A percentile compares a stretch with the other conserved stretches of the same genome.
phyloP scores from a whole-genome alignment of 2,113 vertebrate species.

The Etia nguti region DNA sequence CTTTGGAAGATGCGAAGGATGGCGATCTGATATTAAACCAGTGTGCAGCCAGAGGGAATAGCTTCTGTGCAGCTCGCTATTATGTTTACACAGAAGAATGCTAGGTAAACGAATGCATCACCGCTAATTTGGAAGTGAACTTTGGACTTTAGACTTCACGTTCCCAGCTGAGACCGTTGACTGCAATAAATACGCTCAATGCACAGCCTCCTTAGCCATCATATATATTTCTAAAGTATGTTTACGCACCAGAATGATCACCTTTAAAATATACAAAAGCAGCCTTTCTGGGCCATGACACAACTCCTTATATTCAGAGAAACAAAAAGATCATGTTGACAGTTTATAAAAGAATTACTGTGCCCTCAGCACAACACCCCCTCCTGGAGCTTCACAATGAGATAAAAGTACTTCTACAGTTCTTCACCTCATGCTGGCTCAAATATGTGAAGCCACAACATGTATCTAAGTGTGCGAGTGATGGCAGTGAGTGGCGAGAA shows the following conservation, averaged over 20 bases:
- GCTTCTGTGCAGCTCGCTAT: neutral
- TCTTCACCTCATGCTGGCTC: conserved; percentile 24
- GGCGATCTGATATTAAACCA: conserved; percentile 52
- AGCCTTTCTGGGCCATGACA: conserved; percentile 36
- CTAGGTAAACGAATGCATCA: conserved; percentile 1
- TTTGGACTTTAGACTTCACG: conserved; percentile 16
- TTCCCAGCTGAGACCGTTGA: neutral
- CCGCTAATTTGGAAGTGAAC: neutral
- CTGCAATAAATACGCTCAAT: neutral
- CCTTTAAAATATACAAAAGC: conserved; percentile 20
- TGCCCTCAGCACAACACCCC: neutral
- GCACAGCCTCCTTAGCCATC: neutral
- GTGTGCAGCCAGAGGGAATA: neutral
- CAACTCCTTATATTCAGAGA: neutral
- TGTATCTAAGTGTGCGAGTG: neutral
- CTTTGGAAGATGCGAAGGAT: conserved; percentile 10
- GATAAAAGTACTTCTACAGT: conserved; percentile 20
- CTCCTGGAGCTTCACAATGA: neutral
- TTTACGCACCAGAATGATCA: neutral
- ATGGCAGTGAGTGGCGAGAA: conserved; percentile 32
- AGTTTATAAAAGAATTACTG: neutral
- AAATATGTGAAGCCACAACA: neutral
- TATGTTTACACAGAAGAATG: conserved; percentile 5
- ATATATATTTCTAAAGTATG: neutral
- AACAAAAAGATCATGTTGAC: neutral